Base-by-base conservation (phyloP, 2,888 invertebrate genomes). In the Selenia dentaria region DNA sequence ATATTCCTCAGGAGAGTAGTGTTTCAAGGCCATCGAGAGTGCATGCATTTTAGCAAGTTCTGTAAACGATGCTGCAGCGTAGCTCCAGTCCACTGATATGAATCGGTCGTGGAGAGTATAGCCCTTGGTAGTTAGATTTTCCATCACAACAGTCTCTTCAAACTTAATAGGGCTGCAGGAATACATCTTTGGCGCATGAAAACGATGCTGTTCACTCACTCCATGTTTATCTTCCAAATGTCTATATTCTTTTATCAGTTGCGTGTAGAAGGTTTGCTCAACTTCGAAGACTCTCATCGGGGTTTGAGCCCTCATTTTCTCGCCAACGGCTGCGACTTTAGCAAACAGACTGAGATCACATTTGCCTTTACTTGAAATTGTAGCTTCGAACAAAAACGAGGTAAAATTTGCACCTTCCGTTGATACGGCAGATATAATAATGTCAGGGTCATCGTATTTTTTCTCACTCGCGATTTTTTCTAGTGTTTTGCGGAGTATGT, bases 41-140 rank as follows among this genome's bases (percentile, higher is more conserved):
- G 88, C 88, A 51, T 91, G 91, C 42, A 84, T 70, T 45, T 81
- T 82, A 0, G 83, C 86, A 13, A 89, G 56, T 12, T 67, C 67
- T 1, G 62, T 64, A 1, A 83, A 58, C 0, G 77, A 71, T 0
- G 68, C 50, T 0, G 63, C 52, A 0, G 80, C 79, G 33, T 83
- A 82, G 1, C 70, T 66, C 79, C 81, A 83, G 34, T 78, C 70
- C 9, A 88, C 59, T 0, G 73, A 55, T 10, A 68, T 62, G 6
- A 78, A 64, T 40, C 83, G 70, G 24, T 83, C 68, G 16, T 67
- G 76, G 0, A 66, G 39, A 0, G 36, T 51, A 37, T 69, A 91
- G 0, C 84, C 84, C 11, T 53, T 45, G 0, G 40, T 54, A 1
- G 59, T 44, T 14, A 89, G 59, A 51, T 89, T 71, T 44, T 85